A percentile compares a stretch with the other conserved stretches of the same genome.
These are phyloP conservation scores for Aphrophora alni DNA, from an alignment of 2,888 invertebrate genomes.

Conservation along the genomic window DNA sequence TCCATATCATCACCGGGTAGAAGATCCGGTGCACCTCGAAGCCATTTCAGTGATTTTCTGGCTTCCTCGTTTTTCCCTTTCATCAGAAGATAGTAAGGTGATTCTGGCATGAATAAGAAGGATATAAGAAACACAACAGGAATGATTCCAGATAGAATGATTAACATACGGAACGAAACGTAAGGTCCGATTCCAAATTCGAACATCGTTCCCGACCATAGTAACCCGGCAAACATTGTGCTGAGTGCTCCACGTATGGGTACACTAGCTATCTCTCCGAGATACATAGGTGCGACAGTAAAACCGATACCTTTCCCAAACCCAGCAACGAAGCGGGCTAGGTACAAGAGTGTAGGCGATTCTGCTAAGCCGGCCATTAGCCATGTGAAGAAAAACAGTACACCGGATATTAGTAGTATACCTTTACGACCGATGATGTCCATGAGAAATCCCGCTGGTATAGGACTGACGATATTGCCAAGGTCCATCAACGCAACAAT, in stretches of 20 bases:
- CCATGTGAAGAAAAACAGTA: slow-evolving; percentile 40
- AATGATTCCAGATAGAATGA: slow-evolving; percentile 56
- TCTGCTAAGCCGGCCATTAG: slow-evolving; percentile 28
- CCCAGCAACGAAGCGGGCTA: slow-evolving; percentile 45
- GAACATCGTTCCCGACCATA: slow-evolving; percentile 46
- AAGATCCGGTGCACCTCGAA: slow-evolving; percentile 34
- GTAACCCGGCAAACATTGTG: slow-evolving; percentile 45
- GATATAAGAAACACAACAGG: slow-evolving; percentile 60
- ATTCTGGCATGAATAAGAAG: slow-evolving; percentile 67
- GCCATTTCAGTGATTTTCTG: slow-evolving; percentile 36
- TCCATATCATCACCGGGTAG: slow-evolving; percentile 23
- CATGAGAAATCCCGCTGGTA: slow-evolving; percentile 48
- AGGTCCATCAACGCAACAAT: slow-evolving; percentile 50
- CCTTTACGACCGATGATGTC: slow-evolving; percentile 47
- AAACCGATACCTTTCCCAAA: slow-evolving; percentile 47
- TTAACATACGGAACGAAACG: slow-evolving; percentile 41
- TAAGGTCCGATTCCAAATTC: slow-evolving; percentile 45
- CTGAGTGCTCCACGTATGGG: slow-evolving; percentile 46
- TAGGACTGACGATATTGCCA: slow-evolving; percentile 49
- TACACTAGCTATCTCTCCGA: slow-evolving; percentile 45
- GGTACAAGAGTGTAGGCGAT: slow-evolving; percentile 35
- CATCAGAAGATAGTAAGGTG: slow-evolving; percentile 66
- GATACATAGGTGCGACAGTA: slow-evolving; percentile 47
- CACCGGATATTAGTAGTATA: slow-evolving; percentile 33
- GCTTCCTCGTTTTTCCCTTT: slow-evolving; percentile 58